These are phyloP conservation scores for Aquatica leii DNA, from an alignment of 2,888 invertebrate genomes.

Conservation along the genomic window DNA sequence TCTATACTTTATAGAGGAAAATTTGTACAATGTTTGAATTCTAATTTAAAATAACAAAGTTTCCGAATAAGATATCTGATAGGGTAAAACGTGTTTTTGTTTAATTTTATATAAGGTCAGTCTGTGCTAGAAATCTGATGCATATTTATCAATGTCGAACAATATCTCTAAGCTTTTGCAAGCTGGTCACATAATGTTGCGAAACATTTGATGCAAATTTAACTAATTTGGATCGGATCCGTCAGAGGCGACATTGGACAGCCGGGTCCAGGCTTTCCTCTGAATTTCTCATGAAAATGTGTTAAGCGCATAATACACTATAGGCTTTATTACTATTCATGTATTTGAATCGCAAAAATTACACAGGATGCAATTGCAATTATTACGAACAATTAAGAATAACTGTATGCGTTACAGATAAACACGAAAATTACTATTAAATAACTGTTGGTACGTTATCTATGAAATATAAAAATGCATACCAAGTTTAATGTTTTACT, in stretches of 20 bases:
- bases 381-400: too few species aligned
- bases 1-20: constrained; percentile 15
- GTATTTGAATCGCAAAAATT: too few species aligned
- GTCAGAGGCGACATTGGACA: constrained; percentile 50
- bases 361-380: too few species aligned
- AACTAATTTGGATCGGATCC: constrained; percentile 54
- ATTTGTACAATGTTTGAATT: background rate
- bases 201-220: constrained; percentile 55
- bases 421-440: too few species aligned
- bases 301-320: constrained; percentile 20
- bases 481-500: too few species aligned
- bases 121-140: constrained; percentile 44
- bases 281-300: constrained; percentile 29
- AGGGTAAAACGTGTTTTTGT: constrained; percentile 1
- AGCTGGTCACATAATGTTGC: constrained; percentile 46
- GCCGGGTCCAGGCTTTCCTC: constrained; percentile 39
- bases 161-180: constrained; percentile 39
- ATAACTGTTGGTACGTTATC: too few species aligned
- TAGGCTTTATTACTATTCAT: too few species aligned
- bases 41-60: constrained; percentile 15
- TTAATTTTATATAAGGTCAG: constrained; percentile 16
- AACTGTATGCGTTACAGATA: too few species aligned
- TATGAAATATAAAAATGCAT: too few species aligned
- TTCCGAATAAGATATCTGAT: background rate
- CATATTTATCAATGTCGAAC: constrained; percentile 48